Conservation (phyloP, 1,140 invertebrate species). For the Rhyacophila brunnea region DNA sequence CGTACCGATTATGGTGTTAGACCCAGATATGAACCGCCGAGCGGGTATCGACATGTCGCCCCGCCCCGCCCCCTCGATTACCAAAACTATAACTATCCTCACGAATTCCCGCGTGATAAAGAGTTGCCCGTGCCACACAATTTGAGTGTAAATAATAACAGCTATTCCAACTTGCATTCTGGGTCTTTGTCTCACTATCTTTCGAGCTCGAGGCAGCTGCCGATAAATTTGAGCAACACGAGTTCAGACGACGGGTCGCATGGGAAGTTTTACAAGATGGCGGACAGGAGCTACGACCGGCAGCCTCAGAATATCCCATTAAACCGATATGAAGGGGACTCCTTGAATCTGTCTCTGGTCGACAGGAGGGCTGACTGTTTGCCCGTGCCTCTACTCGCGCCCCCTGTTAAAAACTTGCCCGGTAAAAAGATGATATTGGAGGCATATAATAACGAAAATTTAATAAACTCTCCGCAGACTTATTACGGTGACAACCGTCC, state of each 20-base stretch:
- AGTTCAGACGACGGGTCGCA: slow-evolving; percentile 32
- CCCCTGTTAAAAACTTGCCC: slow-evolving; percentile 41
- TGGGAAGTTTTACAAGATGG: neutral
- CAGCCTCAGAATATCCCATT: slow-evolving; percentile 6
- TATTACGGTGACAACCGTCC: slow-evolving; percentile 14
- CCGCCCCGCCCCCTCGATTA: neutral
- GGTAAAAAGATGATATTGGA: slow-evolving; percentile 54
- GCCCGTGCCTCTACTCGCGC: slow-evolving; percentile 35
- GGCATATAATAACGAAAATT: slow-evolving; percentile 50
- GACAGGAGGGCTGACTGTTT: slow-evolving; percentile 22
- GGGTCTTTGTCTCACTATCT: neutral
- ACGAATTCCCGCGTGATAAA: neutral
- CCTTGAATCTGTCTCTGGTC: no score
- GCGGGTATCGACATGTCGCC: neutral
- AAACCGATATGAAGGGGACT: no score
- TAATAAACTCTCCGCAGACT: slow-evolving; percentile 38
- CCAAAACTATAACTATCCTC: slow-evolving; percentile 8
- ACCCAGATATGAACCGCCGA: neutral
- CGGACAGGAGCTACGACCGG: slow-evolving; percentile 20
- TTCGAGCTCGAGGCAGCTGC: slow-evolving; percentile 17
- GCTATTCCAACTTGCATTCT: neutral
- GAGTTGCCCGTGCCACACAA: slow-evolving; percentile 14
- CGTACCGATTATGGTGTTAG: neutral
- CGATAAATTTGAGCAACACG: slow-evolving; percentile 50
- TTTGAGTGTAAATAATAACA: slow-evolving; percentile 10